Conservation (phyloP, 1,140 invertebrate genomes). For the Papilio polytes region DNA sequence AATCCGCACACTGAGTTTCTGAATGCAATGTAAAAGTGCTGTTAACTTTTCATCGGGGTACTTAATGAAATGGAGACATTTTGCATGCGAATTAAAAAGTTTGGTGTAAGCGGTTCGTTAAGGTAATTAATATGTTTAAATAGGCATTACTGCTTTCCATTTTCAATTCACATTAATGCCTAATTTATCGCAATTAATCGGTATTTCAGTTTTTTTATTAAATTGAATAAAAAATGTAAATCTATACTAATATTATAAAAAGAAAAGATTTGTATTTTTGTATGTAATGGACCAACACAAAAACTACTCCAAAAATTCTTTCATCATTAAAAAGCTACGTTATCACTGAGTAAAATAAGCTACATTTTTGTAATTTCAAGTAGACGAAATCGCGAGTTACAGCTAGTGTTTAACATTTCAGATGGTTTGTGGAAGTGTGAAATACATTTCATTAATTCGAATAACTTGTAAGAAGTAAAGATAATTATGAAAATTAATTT, state of each 20-base stretch:
- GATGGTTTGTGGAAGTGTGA: neutral
- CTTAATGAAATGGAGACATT: slow-evolving; percentile 34
- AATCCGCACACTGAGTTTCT: neutral
- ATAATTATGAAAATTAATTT: neutral
- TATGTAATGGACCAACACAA: too few species aligned
- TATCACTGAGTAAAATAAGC: too few species aligned
- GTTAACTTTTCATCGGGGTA: slow-evolving; percentile 36
- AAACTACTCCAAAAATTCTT: too few species aligned
- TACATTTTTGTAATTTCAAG: too few species aligned
- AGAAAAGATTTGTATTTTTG: too few species aligned
- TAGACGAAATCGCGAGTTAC: too few species aligned
- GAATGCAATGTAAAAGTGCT: slow-evolving; percentile 18
- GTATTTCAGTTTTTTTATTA: neutral
- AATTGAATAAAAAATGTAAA: neutral
- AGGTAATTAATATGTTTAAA: slow-evolving; percentile 18
- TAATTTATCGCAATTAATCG: neutral
- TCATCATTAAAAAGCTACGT: too few species aligned
- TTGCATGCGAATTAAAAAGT: slow-evolving; percentile 34
- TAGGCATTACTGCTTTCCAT: neutral
- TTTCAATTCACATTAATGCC: neutral
- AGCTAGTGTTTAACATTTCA: too few species aligned
- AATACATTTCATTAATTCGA: neutral
- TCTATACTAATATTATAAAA: too few species aligned
- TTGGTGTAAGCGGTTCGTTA: neutral
- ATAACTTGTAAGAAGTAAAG: neutral